A percentile compares a stretch with the other conserved stretches of the same genome.
These are phyloP conservation scores for Psittacula echo DNA, from an alignment of 2,797 vertebrate species.

Conservation along the genomic window DNA sequence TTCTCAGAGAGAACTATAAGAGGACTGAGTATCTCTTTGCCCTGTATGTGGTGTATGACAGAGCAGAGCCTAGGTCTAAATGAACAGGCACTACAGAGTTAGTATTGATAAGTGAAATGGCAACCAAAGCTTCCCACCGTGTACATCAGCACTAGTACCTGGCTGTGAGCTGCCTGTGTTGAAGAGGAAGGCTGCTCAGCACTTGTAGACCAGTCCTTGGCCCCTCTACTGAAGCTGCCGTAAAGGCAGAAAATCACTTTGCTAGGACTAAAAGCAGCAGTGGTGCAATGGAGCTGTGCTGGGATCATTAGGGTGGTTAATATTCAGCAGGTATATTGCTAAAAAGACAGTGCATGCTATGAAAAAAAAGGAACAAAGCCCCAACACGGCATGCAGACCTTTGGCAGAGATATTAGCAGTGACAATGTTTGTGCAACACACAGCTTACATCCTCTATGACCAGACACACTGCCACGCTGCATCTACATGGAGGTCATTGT, in stretches of 20 bases:
- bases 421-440: neutral
- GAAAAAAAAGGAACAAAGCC: neutral
- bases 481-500: neutral
- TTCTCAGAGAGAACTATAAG: neutral
- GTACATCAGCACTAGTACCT: neutral
- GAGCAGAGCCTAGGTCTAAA: neutral
- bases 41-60: neutral
- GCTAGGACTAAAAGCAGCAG: slow-evolving; percentile 19
- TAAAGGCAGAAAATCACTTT: slow-evolving; percentile 34
- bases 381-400: neutral
- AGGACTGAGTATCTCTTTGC: neutral
- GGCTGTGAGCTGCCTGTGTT: neutral
- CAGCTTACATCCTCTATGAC: neutral
- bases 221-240: slow-evolving; percentile 14
- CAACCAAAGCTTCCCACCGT: neutral
- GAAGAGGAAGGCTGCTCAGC: slow-evolving; percentile 1
- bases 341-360: slow-evolving; percentile 22
- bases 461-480: neutral
- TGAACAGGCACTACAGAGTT: neutral
- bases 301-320: slow-evolving; percentile 53
- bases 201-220: slow-evolving; percentile 34
- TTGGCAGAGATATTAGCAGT: neutral
- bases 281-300: neutral
- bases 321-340: slow-evolving; percentile 56
- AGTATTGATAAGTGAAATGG: neutral